Conservation (phyloP, 2,113 vertebrate species). For the Cariama cristata region DNA sequence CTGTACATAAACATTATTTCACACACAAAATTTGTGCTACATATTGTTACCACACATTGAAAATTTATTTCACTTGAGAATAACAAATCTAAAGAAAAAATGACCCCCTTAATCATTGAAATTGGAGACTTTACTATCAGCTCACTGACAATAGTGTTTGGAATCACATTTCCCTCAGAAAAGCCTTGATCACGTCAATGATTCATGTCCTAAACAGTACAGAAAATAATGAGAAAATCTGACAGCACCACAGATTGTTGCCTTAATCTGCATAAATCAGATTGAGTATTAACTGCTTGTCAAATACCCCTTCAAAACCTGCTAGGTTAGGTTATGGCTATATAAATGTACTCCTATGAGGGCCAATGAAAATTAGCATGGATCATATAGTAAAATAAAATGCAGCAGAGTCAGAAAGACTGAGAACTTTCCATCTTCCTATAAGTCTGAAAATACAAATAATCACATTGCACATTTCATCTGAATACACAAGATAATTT, state of each 20-base stretch:
- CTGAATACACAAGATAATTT: background rate
- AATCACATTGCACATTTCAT: background rate
- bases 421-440: background rate
- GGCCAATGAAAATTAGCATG: background rate
- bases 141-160: background rate
- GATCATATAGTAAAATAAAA: background rate
- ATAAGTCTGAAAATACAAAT: background rate
- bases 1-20: background rate
- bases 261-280: constrained; percentile 20
- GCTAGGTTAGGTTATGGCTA: background rate
- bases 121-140: background rate
- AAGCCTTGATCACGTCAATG: background rate
- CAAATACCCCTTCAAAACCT: background rate
- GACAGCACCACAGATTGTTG: background rate
- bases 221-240: background rate
- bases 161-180: background rate
- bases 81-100: background rate
- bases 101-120: background rate
- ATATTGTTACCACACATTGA: background rate
- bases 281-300: background rate
- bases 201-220: background rate
- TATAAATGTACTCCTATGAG: background rate
- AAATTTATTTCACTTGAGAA: background rate
- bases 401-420: background rate
- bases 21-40: background rate